Conservation (phyloP, 2,113 vertebrate species). For the Hippocampus barbouri region DNA sequence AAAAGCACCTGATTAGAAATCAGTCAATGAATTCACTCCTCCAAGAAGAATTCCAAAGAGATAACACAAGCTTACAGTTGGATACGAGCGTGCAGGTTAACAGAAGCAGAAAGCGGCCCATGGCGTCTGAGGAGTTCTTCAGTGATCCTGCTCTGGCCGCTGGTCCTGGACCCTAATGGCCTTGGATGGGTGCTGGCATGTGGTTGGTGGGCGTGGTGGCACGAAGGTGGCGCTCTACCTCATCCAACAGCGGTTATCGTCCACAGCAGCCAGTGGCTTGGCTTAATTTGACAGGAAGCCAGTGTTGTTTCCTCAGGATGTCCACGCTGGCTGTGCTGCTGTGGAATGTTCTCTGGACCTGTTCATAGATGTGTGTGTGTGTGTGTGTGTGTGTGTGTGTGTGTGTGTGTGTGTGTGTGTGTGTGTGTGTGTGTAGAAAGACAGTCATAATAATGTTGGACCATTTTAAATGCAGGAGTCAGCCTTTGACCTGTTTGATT, state of each 20-base stretch:
- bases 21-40: conserved; percentile 2
- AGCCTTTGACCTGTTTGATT: conserved; percentile 35
- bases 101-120: conserved; percentile 44
- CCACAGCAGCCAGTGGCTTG: conserved; percentile 34
- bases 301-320: conserved; percentile 78
- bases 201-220: conserved; percentile 28
- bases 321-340: conserved; percentile 50
- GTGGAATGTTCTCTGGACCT: conserved; percentile 63
- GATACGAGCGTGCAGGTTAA: conserved; percentile 44
- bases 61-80: conserved; percentile 62
- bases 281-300: conserved; percentile 72
- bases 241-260: conserved; percentile 45
- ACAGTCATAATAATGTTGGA: conserved; percentile 22
- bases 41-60: neutral
- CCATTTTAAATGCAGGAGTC: conserved; percentile 14
- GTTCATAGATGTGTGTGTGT: conserved; percentile 9
- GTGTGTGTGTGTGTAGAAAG: conserved; percentile 18
- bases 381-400: conserved; percentile 21
- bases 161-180: conserved; percentile 17
- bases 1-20: conserved; percentile 40
- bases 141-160: conserved; percentile 9
- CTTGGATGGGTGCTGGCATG: conserved; percentile 1
- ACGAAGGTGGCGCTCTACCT: conserved; percentile 34
- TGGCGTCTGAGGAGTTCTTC: conserved; percentile 38
- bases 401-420: conserved; percentile 19